Base-by-base conservation (phyloP, 2,888 invertebrate genomes). In the Crocallis elinguaria region DNA sequence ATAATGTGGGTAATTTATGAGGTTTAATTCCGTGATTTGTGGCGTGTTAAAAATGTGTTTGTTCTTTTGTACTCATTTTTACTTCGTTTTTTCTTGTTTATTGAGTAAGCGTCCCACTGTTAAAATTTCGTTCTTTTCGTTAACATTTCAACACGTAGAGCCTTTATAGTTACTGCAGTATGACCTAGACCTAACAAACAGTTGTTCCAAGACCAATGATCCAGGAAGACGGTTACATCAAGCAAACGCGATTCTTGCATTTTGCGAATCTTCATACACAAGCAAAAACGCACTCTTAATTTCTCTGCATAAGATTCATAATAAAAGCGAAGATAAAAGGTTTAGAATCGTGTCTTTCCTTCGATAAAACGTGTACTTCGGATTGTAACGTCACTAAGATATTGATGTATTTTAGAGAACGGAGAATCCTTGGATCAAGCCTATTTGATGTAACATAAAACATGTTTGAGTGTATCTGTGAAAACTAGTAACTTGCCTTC, bases 161-260 rank as follows among this genome's bases (percentile, higher is more conserved):
- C n/a, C n/a, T n/a, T n/a, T n/a, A n/a, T n/a, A n/a, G n/a, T n/a
- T 35, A 1, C 6, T 14, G 33, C 61, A 54, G 21, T 75, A 59
- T 82, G 73, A 48, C 58, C 44, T 48, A 64, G 53, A 37, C 74
- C 62, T 77, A 75, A 77, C 53, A 60, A 67, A 67, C 75, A 78
- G 74, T 77, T 77, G 77, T 77, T 75, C 66, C 60, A 65, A 69
- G 62, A 73, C 65, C 69, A 72, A 78, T 72, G 71, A 73, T 76
- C 75, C 77, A 77, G 79, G 72, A 79, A 81, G 80, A 77, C 75
- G 69, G 75, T 65, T 78, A 79, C 75, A 81, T 75, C 76, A 75
- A 75, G 71, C 65, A 53, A 57, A 56, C 53, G 51, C 51, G 14
- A 33, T 49, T 36, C 44, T 12, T n/a, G 36, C 46, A 25, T 56